Conservation (phyloP, 2,797 vertebrate genomes). For the Taenioides sp. region DNA sequence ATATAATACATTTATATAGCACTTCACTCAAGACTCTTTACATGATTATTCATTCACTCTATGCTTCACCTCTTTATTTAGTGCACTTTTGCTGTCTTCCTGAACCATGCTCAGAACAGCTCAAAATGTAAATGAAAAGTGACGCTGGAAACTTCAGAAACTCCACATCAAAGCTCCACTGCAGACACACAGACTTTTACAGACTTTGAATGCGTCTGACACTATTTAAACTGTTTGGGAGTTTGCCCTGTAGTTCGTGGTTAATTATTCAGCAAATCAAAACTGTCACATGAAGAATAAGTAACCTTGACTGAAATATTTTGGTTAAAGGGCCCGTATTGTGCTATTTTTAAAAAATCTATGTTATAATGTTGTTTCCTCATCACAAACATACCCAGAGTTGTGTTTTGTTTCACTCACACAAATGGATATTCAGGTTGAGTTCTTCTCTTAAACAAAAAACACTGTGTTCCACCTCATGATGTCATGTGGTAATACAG, state of each 20-base stretch:
- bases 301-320: neutral
- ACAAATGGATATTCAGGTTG: no score
- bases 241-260: neutral
- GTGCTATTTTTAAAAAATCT: no score
- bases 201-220: neutral
- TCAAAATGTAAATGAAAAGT: neutral
- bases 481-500: no score
- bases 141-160: neutral
- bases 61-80: neutral
- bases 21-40: no score
- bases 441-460: no score
- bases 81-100: neutral
- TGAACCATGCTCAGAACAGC: neutral
- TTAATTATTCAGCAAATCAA: neutral
- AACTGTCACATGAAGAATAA: neutral
- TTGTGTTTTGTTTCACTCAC: no score
- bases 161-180: neutral
- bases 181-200: neutral
- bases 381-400: no score
- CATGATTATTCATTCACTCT: no score
- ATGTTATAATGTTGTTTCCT: no score
- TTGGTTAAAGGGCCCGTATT: neutral
- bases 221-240: neutral
- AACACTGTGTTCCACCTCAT: no score
- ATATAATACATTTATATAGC: no score